Evolutionary conservation across 2,888 invertebrate species (phyloP).

Genomic region (Onchidella celtica): DNA sequence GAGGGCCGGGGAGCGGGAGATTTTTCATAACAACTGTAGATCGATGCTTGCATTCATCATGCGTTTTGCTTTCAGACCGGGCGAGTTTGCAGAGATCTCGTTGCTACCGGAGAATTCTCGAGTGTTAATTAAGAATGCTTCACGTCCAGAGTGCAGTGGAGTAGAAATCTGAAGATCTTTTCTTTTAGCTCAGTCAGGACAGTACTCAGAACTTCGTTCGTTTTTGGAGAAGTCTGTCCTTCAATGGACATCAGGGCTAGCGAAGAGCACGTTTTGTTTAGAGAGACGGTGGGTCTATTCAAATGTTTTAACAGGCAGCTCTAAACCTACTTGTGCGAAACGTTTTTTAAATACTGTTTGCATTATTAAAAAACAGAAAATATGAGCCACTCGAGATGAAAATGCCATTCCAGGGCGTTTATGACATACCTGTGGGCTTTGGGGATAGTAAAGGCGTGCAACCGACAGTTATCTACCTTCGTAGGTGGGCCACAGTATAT

Average conservation of each 20-base stretch:
- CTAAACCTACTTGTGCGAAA: not conserved
- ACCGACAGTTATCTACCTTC: too few relatives aligned
- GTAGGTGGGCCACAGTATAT: not conserved
- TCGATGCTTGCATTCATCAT: conserved; percentile 36
- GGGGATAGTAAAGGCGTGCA: too few relatives aligned
- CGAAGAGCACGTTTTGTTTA: conserved; percentile 29
- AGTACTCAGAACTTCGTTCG: not conserved
- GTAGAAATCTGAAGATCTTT: conserved; percentile 20
- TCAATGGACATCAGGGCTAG: conserved; percentile 2
- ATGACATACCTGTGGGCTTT: too few relatives aligned
- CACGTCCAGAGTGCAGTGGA: conserved; percentile 17
- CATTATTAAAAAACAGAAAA: too few relatives aligned
- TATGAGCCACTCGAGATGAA: too few relatives aligned
- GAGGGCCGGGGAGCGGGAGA: not conserved
- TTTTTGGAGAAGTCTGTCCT: conserved; percentile 17
- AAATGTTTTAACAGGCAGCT: not conserved
- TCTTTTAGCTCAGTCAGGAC: conserved; percentile 23
- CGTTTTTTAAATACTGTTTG: too few relatives aligned
- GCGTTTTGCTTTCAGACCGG: conserved; percentile 21
- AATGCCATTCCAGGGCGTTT: too few relatives aligned
- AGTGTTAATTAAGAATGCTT: conserved; percentile 47
- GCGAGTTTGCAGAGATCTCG: conserved; percentile 35
- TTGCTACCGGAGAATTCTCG: conserved; percentile 9
- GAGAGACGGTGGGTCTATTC: conserved; percentile 4
- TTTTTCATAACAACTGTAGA: conserved; percentile 11